Percentiles rank a stretch among this genome's conserved stretches.
Evolutionary conservation across 2,113 vertebrate genomes (phyloP).

Genomic region (Tauraco erythrolophus): DNA sequence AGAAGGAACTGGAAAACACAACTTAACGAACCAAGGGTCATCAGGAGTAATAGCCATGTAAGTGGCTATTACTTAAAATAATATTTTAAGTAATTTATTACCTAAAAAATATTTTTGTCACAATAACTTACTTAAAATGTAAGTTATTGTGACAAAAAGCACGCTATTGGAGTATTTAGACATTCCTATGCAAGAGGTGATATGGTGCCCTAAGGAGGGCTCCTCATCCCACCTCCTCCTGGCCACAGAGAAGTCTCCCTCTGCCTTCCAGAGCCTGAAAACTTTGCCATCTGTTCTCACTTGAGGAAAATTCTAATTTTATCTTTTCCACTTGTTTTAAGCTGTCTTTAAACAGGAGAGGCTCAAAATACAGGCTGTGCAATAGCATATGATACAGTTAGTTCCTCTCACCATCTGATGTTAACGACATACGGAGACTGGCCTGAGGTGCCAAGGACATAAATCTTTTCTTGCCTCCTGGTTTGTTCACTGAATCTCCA

Average conservation of each 20-base stretch:
- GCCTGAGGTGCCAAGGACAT: constrained; percentile 27
- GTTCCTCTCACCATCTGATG: constrained; percentile 37
- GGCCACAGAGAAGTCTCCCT: neutral
- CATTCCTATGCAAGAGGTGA: neutral
- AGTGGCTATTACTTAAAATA: too few relatives aligned
- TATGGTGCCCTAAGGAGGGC: fast-evolving
- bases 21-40: neutral
- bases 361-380: constrained; percentile 11
- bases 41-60: neutral
- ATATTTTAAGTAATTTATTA: too few relatives aligned
- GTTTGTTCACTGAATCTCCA: neutral
- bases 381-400: constrained; percentile 31
- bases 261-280: neutral
- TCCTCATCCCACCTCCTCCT: neutral
- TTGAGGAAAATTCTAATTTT: constrained; percentile 5
- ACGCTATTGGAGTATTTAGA: neutral
- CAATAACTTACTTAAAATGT: too few relatives aligned
- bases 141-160: neutral
- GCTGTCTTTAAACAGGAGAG: neutral
- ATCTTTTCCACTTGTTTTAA: constrained; percentile 46
- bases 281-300: constrained; percentile 39
- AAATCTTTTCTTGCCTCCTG: constrained; percentile 38
- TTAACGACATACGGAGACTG: constrained; percentile 45
- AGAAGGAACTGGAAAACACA: neutral
- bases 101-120: too few relatives aligned